These are phyloP conservation scores for Cebus imitator DNA, from an alignment of 2,113 vertebrate genomes.

Conservation along the genomic window DNA sequence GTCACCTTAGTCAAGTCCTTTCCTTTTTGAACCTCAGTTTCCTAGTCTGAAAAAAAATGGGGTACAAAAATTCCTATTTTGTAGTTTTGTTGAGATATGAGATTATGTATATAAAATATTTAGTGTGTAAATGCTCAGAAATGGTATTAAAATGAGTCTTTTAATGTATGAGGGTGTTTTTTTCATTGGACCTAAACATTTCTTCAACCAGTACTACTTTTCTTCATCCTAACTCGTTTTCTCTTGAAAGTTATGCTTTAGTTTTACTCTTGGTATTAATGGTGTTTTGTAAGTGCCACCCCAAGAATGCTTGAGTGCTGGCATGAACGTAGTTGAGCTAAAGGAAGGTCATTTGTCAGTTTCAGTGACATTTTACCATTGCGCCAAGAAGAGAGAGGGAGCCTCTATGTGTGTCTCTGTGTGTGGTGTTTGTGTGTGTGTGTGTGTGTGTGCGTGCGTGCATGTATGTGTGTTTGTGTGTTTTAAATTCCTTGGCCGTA, in stretches of 20 bases:
- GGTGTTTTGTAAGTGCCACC: not conserved
- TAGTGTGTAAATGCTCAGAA: not conserved
- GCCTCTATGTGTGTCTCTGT: no score
- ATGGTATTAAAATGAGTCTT: not conserved
- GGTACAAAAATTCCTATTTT: not conserved
- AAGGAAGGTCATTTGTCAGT: not conserved
- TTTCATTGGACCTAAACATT: not conserved
- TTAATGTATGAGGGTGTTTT: not conserved
- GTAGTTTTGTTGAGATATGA: not conserved
- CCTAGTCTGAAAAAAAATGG: conserved; percentile 33
- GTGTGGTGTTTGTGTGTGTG: not conserved
- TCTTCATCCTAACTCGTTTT: not conserved
- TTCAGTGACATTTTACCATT: conserved; percentile 50
- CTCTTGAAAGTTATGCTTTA: not conserved
- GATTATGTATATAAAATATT: not conserved
- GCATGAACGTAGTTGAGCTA: not conserved
- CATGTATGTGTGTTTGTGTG: no score
- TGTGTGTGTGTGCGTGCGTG: not conserved
- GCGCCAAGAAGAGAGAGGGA: not conserved
- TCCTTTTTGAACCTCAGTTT: conserved; percentile 29
- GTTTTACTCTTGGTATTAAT: not conserved
- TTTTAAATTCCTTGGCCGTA: conserved; percentile 54
- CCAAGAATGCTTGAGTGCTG: not conserved
- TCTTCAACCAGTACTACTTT: not conserved
- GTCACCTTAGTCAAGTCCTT: not conserved